Base-by-base conservation (phyloP, 64 coral and sea anemone species). In the Orbicella faveolata region DNA sequence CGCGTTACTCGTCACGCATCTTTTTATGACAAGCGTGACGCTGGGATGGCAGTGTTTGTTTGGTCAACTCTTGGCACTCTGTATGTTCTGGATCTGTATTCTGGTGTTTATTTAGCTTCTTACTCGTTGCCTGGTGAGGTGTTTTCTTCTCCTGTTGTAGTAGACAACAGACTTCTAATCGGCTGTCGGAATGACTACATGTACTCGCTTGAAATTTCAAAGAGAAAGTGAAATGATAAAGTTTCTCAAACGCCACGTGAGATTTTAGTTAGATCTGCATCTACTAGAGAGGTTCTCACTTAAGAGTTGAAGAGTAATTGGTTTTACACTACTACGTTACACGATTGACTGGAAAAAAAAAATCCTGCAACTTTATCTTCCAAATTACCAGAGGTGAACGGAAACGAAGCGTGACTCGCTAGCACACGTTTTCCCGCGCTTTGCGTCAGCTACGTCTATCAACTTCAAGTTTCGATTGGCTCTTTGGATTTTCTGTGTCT, bases 161-260 rank as follows among this genome's bases (percentile, higher is more conserved):
- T 95, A 19, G 92, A 79, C 20, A 82, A 89, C 26, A 67, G 34
- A 13, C 12, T 99, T 36, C 61, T 99, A 17, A 77, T 92, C 30
- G 97, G 97, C 55, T 99, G 97, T 67, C 78, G 94, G 75, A 89
- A 95, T 77, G 86, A 99, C 68, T 96, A 89, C 74, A 36, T 99
- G 54, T 95, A 99, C 61, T 96, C 83, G 34, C 39, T 99, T 51
- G 89, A 94, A 83, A 20, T 82, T 14, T 70, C 25, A 70, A 70
- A 59, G 0, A 59, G 55, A 59, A 59, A 59, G 23, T 70, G 67
- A 25, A 70, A 70, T 9, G 21, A 25, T 10, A 33, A 70, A 70
- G 20, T 70, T n/a, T 14, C 55, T 14, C 15, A 59, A 59, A 59
- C 11, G 15, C 10, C 10, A 59, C 12, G 44, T 48, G 44, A 6